phyloP scores from a whole-genome alignment of 2,888 invertebrate species.

The Agonopterix subpropinquella region DNA sequence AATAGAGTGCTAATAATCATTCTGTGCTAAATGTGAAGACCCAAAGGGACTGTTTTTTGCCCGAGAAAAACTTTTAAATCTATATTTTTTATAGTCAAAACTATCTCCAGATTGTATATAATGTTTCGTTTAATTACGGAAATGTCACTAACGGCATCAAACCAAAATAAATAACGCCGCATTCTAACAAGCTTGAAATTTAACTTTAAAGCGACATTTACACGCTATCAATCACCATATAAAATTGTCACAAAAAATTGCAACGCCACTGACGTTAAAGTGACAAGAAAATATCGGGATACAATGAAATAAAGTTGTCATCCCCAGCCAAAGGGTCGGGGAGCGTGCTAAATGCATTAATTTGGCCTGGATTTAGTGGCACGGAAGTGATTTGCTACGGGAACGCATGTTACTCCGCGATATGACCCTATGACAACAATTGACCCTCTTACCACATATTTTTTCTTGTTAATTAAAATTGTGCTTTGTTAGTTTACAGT shows the following conservation, averaged over 20 bases:
- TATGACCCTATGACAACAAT: constrained; percentile 61
- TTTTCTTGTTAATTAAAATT: constrained; percentile 33
- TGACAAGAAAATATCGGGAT: constrained; percentile 70
- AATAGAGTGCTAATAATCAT: too few species aligned
- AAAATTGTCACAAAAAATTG: constrained; percentile 7
- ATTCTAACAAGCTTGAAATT: background rate
- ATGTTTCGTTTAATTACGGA: too few species aligned
- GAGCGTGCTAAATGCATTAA: constrained; percentile 76
- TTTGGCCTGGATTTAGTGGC: constrained; percentile 74
- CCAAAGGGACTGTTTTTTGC: too few species aligned
- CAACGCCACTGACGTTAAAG: constrained; percentile 39
- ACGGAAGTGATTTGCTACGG: constrained; percentile 76
- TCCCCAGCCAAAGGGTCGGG: constrained; percentile 61
- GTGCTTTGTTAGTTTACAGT: constrained; percentile 18
- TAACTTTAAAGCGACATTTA: background rate
- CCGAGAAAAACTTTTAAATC: too few species aligned
- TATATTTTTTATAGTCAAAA: too few species aligned
- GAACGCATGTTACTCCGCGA: constrained; percentile 63
- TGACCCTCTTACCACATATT: constrained; percentile 51
- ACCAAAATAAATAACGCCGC: too few species aligned
- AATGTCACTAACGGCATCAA: too few species aligned
- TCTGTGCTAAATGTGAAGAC: too few species aligned
- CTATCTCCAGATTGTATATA: too few species aligned
- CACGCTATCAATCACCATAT: constrained; percentile 1
- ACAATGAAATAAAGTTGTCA: constrained; percentile 75